These are phyloP conservation scores for Noctua pronuba DNA, from an alignment of 2,888 invertebrate genomes.

Conservation along the genomic window DNA sequence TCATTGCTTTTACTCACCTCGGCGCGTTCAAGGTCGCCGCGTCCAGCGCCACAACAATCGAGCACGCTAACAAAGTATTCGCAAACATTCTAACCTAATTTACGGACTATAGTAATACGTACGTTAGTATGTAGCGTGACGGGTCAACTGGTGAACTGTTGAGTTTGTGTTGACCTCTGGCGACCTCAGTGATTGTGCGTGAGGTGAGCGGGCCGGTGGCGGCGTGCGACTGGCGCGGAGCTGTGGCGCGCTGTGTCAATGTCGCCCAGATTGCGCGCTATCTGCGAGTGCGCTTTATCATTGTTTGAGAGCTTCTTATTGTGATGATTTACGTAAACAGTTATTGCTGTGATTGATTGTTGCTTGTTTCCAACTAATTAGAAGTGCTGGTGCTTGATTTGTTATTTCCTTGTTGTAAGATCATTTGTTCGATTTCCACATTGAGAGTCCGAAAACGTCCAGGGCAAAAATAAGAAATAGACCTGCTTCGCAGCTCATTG, in stretches of 20 bases:
- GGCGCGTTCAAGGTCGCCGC: conserved; percentile 73
- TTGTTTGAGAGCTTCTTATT: conserved; percentile 60
- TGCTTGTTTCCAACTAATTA: background rate
- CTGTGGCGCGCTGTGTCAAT: conserved; percentile 23
- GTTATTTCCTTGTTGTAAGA: background rate
- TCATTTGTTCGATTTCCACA: conserved; percentile 3
- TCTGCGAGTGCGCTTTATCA: conserved; percentile 62
- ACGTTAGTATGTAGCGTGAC: conserved; percentile 39
- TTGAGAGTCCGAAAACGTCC: background rate
- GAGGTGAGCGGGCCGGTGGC: conserved; percentile 1
- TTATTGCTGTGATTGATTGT: conserved; percentile 20
- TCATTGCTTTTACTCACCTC: conserved; percentile 66
- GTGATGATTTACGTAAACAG: conserved; percentile 25
- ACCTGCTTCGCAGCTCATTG: background rate
- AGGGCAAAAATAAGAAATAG: background rate
- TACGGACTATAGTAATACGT: conserved; percentile 45
- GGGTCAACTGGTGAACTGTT: conserved; percentile 26
- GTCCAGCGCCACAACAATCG: conserved; percentile 47
- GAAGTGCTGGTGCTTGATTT: background rate
- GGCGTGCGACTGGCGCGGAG: conserved; percentile 26
- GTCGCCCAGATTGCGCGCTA: conserved; percentile 66
- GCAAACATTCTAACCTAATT: conserved; percentile 48
- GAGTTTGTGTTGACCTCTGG: conserved; percentile 29
- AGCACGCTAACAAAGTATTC: conserved; percentile 54
- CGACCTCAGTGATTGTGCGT: conserved; percentile 46